phyloP scores from a whole-genome alignment of 2,797 vertebrate species.

The Chaunax sp. region DNA sequence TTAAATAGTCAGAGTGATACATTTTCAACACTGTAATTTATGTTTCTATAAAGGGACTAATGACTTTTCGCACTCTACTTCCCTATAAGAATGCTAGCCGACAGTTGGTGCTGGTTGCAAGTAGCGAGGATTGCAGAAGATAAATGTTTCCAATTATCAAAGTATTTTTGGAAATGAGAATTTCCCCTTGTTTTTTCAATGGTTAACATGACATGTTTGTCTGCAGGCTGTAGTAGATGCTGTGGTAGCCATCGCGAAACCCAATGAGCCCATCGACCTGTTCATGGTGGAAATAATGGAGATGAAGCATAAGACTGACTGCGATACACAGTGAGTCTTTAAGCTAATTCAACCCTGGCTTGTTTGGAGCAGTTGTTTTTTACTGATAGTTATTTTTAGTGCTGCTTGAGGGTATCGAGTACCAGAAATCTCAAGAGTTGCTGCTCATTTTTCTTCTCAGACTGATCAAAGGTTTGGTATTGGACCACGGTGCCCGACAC shows the following conservation, averaged over 20 bases:
- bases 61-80: neutral
- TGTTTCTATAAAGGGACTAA: neutral
- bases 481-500: slow-evolving; percentile 97
- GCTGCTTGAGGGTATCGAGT: no score
- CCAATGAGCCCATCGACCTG: slow-evolving; percentile 92
- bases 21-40: neutral
- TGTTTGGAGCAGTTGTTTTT: no score
- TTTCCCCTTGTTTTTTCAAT: neutral
- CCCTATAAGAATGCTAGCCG: neutral
- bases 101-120: neutral
- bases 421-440: neutral
- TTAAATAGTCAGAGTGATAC: neutral
- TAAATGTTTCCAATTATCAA: no score
- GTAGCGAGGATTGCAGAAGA: neutral
- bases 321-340: slow-evolving; percentile 92
- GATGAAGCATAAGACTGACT: slow-evolving; percentile 98
- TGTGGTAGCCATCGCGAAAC: slow-evolving; percentile 89
- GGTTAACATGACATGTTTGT: slow-evolving; percentile 10
- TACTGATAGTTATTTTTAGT: neutral
- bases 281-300: slow-evolving; percentile 99
- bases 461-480: slow-evolving; percentile 93
- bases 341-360: neutral
- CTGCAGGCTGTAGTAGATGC: slow-evolving; percentile 95
- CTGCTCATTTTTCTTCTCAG: slow-evolving; percentile 65
- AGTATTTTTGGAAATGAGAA: no score